Percentiles rank a stretch among this genome's conserved stretches.
Evolutionary conservation across 2,113 vertebrate genomes (phyloP).

Genomic region (Fregata magnificens): DNA sequence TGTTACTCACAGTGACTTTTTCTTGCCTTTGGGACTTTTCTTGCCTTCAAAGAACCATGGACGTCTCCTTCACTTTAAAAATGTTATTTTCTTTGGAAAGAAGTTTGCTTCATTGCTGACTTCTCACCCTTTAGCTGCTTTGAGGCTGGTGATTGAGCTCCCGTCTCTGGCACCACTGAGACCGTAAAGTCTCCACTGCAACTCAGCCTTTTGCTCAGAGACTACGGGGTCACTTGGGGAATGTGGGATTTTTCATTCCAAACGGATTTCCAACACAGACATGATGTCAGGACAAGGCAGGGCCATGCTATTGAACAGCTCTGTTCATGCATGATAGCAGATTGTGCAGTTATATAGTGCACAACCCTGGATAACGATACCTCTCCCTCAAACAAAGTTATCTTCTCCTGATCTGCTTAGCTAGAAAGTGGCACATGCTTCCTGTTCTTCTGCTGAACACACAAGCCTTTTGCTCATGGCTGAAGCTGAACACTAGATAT

Average conservation of each 20-base stretch:
- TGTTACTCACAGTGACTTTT: background rate
- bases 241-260: constrained; percentile 76
- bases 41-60: background rate
- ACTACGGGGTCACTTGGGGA: constrained; percentile 57
- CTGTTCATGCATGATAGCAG: constrained; percentile 86
- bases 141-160: background rate
- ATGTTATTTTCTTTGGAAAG: background rate
- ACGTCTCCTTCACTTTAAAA: background rate
- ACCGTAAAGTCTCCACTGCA: constrained; percentile 17
- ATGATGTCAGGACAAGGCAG: constrained; percentile 89
- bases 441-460: constrained; percentile 77
- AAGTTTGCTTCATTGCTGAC: background rate
- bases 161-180: background rate
- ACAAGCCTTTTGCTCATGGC: background rate
- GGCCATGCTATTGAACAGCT: constrained; percentile 82
- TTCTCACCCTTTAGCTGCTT: background rate
- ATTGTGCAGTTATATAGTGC: constrained; percentile 82
- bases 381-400: constrained; percentile 87
- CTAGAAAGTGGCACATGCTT: constrained; percentile 74
- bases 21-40: background rate
- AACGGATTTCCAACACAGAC: constrained; percentile 89
- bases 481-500: background rate
- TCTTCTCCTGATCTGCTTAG: constrained; percentile 85
- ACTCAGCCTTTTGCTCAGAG: constrained; percentile 27
- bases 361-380: constrained; percentile 79